These are phyloP conservation scores for Setophaga petechia DNA, from an alignment of 2,113 vertebrate species.

Conservation along the genomic window DNA sequence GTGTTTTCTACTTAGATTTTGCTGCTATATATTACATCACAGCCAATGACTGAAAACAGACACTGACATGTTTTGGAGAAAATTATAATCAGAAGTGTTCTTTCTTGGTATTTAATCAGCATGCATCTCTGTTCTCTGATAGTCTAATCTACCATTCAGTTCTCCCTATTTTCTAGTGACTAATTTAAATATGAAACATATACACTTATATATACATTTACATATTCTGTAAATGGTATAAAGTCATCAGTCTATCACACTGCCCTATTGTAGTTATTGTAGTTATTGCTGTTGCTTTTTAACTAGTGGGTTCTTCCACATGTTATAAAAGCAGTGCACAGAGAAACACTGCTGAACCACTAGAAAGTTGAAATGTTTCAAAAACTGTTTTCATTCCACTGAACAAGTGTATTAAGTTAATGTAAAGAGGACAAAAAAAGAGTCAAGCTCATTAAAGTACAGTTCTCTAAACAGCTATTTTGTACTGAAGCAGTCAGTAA, in stretches of 20 bases:
- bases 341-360: rapidly evolving
- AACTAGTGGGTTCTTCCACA: neutral
- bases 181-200: neutral
- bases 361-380: neutral
- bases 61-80: neutral
- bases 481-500: neutral
- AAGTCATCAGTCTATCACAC: neutral
- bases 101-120: neutral
- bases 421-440: neutral
- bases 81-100: neutral
- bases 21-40: neutral
- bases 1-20: neutral
- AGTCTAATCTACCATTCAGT: neutral
- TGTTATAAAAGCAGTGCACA: neutral
- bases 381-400: neutral
- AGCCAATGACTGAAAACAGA: neutral
- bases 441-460: neutral
- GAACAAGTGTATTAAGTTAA: neutral
- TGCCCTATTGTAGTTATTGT: neutral
- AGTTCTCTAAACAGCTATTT: neutral
- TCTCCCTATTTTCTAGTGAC: neutral
- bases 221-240: neutral
- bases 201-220: neutral
- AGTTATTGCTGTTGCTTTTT: neutral
- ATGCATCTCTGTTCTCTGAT: neutral